Percentiles rank a stretch among this genome's conserved stretches.
These are phyloP conservation scores for Rhabdomys pumilio DNA, from an alignment of 2,797 vertebrate genomes.

Conservation along the genomic window DNA sequence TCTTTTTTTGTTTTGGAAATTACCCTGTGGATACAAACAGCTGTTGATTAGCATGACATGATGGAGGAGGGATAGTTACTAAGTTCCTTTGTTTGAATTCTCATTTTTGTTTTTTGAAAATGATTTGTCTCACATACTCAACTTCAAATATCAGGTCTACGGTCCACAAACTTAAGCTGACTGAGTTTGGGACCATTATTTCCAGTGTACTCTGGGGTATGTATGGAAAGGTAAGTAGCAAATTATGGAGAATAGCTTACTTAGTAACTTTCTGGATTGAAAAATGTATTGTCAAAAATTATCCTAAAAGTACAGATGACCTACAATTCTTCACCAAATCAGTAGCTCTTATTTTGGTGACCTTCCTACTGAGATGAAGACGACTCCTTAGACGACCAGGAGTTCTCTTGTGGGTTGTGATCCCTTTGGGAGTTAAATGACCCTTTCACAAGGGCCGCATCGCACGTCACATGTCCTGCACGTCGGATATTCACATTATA, in stretches of 20 bases:
- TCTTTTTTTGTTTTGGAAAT: conserved; percentile 37
- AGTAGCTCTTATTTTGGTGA: background rate
- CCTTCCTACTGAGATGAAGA: background rate
- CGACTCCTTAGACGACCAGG: background rate
- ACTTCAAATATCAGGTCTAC: conserved; percentile 12
- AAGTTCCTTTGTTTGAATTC: conserved; percentile 25
- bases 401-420: background rate
- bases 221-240: background rate
- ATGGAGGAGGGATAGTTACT: background rate
- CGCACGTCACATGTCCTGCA: background rate
- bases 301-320: conserved; percentile 59
- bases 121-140: background rate
- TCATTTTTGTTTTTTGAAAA: conserved; percentile 2
- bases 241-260: background rate
- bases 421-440: background rate
- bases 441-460: background rate
- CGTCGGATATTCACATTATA: background rate
- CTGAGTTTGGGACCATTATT: conserved; percentile 21
- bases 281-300: conserved; percentile 48
- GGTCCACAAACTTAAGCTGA: background rate
- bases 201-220: background rate
- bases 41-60: background rate
- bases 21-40: background rate
- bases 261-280: conserved; percentile 22
- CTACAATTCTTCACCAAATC: background rate